A percentile compares a stretch with the other conserved stretches of the same genome.
Evolutionary conservation across 2,797 vertebrate species (phyloP).

Genomic region (Pseudochromis fuscus): DNA sequence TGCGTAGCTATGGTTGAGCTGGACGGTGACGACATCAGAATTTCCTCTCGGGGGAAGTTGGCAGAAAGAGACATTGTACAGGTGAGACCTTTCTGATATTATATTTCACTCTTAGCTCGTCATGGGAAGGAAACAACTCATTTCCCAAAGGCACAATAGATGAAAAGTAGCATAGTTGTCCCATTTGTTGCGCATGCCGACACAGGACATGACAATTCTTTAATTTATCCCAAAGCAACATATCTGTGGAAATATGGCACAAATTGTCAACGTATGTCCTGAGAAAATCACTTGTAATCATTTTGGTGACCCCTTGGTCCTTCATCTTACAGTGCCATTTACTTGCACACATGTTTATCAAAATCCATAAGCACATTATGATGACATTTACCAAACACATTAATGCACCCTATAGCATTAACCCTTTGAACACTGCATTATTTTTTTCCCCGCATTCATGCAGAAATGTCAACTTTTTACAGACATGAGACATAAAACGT

Average conservation of each 20-base stretch:
- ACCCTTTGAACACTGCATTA: background rate
- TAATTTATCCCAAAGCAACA: slow-evolving; percentile 5
- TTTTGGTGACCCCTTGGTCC: background rate
- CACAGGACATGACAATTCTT: background rate
- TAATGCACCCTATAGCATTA: background rate
- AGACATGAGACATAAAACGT: background rate
- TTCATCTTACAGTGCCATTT: background rate
- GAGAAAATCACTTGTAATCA: background rate
- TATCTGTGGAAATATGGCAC: background rate
- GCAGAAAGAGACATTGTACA: slow-evolving; percentile 96
- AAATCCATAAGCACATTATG: background rate
- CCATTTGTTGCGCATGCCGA: background rate
- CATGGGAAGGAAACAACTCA: background rate
- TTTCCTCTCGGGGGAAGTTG: slow-evolving; percentile 93
- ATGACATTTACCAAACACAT: slow-evolving; percentile 10
- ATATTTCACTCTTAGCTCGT: slow-evolving; percentile 3
- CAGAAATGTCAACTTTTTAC: background rate
- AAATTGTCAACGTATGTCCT: background rate
- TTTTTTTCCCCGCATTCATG: background rate
- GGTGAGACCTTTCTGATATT: slow-evolving; percentile 79
- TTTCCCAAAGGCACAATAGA: slow-evolving; percentile 5
- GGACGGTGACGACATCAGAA: slow-evolving; percentile 94
- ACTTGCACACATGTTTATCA: background rate
- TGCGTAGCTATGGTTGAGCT: slow-evolving; percentile 94
- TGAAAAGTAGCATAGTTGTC: background rate